Evolutionary conservation across 2,113 vertebrate species (phyloP), one percentile per base, ranked within the genome.

Genomic region (Charadrius vociferus): DNA sequence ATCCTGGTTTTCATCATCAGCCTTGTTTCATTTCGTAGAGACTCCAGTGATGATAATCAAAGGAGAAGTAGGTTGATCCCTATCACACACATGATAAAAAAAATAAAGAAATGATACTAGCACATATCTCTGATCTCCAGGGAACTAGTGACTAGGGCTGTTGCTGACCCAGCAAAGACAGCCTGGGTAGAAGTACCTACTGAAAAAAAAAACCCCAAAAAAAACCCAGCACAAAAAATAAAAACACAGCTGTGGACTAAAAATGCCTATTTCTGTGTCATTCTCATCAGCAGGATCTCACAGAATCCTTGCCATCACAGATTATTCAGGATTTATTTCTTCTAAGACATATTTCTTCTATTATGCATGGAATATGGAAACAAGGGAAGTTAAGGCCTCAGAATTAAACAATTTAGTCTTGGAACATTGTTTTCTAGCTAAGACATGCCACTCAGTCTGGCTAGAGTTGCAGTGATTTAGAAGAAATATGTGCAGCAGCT

Each of bases 61-160:
- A 87, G 15, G 20, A 70, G 14, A 94, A 81, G 56, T 47, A 55
- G 56, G 62, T 15, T 62, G 67, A 66, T 75, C 37, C 9, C 6
- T 39, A 59, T 67, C 65, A 52, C 15, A 34, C 9, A 79, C 1
- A 6, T 29, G 3, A 66, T 32, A 1, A 32, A 85, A 81, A 45
- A 23, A 32, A 27, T 3, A 15, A 63, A 55, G 1, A 83, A 80
- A 27, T 1, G 0, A 45, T 18, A 45, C 23, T 34, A 71, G 49
- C n/a, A 74, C 32, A 61, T 79, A 36, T 16, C 30, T 6, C 34
- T 9, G 10, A 84, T 68, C 45, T 58, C 80, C 52, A 41, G 29
- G 5, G 16, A 77, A 81, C 27, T 61, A 9, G 3, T 14, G 15
- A 88, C 12, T 17, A 43, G 39, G 53, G 47, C 34, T 68, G 16